Conservation (phyloP, 2,888 invertebrate genomes). For the Blera fallax region DNA sequence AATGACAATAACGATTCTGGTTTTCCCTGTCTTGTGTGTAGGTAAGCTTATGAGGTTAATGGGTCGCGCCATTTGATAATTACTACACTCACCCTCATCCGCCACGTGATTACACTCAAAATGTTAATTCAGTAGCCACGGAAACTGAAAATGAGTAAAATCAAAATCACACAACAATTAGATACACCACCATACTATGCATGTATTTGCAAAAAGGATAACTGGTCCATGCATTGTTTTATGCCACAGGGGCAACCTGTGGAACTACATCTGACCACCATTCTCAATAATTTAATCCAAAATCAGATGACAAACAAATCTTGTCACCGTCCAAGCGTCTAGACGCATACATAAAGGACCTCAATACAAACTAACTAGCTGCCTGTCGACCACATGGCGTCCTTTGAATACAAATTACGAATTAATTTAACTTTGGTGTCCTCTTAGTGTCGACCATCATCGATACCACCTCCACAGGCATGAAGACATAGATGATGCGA, state of each 20-base stretch:
- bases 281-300: not conserved
- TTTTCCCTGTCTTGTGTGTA: not conserved
- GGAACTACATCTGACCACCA: not conserved
- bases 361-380: slow-evolving; percentile 9
- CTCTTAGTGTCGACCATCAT: not conserved
- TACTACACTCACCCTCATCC: slow-evolving; percentile 1
- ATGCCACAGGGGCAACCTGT: slow-evolving; percentile 14
- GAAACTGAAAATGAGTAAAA: slow-evolving; percentile 49
- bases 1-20: not conserved
- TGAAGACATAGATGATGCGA: slow-evolving; percentile 14
- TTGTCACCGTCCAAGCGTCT: not conserved
- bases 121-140: slow-evolving; percentile 43
- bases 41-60: not conserved
- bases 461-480: not conserved
- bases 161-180: slow-evolving; percentile 12
- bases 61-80: slow-evolving; percentile 33
- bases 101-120: slow-evolving; percentile 23
- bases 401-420: slow-evolving; percentile 43
- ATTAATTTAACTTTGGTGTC: slow-evolving; percentile 13
- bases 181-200: not conserved
- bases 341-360: not conserved
- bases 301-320: slow-evolving; percentile 18
- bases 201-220: not conserved
- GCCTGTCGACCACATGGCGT: not conserved
- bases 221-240: not conserved